Evolutionary conservation across 2,888 invertebrate genomes (phyloP).

Genomic region (Melieria crassipennis): DNA sequence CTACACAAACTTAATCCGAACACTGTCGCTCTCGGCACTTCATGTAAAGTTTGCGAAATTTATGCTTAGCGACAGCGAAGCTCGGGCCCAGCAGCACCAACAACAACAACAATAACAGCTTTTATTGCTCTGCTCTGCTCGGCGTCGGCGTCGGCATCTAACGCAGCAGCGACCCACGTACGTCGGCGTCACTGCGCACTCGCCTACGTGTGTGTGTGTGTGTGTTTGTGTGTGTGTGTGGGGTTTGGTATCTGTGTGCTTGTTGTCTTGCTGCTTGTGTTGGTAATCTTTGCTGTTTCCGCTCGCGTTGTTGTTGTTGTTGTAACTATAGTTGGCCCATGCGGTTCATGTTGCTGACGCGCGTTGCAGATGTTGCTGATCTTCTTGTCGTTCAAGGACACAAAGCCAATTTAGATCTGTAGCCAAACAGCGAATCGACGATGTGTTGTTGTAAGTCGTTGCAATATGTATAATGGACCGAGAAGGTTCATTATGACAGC

Average conservation of each 20-base stretch:
- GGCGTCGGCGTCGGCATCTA: no score
- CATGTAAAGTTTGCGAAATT: conserved; percentile 41
- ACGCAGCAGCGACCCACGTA: no score
- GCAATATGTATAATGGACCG: no score
- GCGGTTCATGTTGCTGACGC: conserved; percentile 35
- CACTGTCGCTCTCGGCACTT: conserved; percentile 31
- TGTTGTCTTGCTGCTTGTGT: not conserved
- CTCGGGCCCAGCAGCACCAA: no score
- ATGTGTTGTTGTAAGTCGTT: no score
- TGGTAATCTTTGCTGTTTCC: conserved; percentile 43
- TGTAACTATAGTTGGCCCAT: conserved; percentile 19
- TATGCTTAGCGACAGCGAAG: no score
- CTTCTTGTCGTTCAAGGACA: conserved; percentile 26
- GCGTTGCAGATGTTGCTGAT: conserved; percentile 11
- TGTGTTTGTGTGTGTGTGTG: conserved; percentile 4
- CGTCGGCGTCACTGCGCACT: not conserved
- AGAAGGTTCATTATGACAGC: no score
- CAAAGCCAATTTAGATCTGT: no score
- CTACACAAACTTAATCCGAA: conserved; percentile 36
- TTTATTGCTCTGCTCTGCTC: no score
- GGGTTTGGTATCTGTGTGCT: conserved; percentile 3
- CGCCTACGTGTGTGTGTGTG: not conserved
- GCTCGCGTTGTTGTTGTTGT: conserved; percentile 22
- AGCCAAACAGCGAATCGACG: no score
- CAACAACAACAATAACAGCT: no score